Evolutionary conservation across 2,113 vertebrate species (phyloP).

Genomic region (Sebastes schlegelii): DNA sequence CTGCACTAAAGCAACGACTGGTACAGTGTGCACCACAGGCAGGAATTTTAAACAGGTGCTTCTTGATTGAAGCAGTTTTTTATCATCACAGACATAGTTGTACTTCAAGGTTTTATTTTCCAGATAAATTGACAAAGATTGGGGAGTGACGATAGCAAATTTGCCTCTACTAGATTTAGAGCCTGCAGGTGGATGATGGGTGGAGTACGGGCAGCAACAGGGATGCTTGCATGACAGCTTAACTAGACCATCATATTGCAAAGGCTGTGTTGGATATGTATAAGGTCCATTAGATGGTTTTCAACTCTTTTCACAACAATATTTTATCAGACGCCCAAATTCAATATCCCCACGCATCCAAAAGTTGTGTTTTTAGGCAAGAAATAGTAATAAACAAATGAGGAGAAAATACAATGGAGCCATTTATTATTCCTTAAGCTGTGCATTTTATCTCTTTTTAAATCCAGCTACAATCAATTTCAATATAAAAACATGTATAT

Average conservation of each 20-base stretch:
- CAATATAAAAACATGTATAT: not conserved
- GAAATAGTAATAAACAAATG: not conserved
- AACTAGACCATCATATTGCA: no score
- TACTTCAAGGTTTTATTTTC: slow-evolving; percentile 16
- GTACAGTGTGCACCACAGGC: slow-evolving; percentile 8
- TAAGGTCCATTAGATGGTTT: no score
- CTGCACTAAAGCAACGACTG: slow-evolving; percentile 31
- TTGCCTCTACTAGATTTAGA: not conserved
- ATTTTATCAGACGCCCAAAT: not conserved
- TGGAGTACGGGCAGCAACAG: not conserved
- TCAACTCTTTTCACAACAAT: not conserved
- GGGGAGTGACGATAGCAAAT: not conserved
- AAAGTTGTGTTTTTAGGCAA: not conserved
- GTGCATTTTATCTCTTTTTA: not conserved
- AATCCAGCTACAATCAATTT: not conserved
- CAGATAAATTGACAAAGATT: slow-evolving; percentile 12
- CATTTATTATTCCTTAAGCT: not conserved
- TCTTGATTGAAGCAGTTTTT: slow-evolving; percentile 30
- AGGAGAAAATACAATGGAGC: not conserved
- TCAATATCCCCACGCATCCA: not conserved
- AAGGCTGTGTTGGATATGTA: not conserved
- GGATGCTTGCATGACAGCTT: not conserved
- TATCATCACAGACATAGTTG: slow-evolving; percentile 20
- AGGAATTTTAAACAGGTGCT: slow-evolving; percentile 50
- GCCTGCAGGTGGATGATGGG: slow-evolving; percentile 11